These are phyloP conservation scores for Drosophila funebris DNA, from an alignment of 1,140 invertebrate species.

Conservation along the genomic window DNA sequence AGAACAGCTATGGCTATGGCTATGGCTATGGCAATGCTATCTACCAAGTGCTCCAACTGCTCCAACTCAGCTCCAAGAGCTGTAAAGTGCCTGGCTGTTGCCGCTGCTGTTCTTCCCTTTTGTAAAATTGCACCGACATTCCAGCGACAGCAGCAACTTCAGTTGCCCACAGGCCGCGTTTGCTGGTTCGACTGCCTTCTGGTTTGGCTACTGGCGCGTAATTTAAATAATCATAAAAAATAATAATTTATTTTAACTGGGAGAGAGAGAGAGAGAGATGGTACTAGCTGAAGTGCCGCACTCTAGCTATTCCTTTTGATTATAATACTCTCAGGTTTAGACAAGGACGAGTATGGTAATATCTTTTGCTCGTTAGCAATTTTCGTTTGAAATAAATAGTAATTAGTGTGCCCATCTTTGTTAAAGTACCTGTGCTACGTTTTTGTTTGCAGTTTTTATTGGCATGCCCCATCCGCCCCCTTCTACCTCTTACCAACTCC, in stretches of 20 bases:
- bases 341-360: conserved; percentile 54
- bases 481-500: not conserved
- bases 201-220: conserved; percentile 55
- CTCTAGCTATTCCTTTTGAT: conserved; percentile 50
- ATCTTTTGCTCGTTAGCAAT: conserved; percentile 81
- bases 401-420: conserved; percentile 66
- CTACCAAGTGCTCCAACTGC: conserved; percentile 48
- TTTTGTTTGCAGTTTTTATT: conserved; percentile 57
- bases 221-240: conserved; percentile 82
- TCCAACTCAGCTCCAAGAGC: conserved; percentile 55
- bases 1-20: conserved; percentile 37
- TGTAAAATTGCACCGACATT: conserved; percentile 76
- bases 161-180: not conserved
- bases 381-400: conserved; percentile 81
- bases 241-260: conserved; percentile 75
- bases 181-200: conserved; percentile 11
- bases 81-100: conserved; percentile 65
- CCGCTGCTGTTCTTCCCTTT: conserved; percentile 35
- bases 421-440: conserved; percentile 28
- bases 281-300: not conserved
- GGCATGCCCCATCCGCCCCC: not conserved
- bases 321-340: conserved; percentile 43
- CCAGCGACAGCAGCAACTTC: conserved; percentile 21
- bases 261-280: no score
- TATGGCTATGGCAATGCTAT: conserved; percentile 30